phyloP scores from a whole-genome alignment of 2,797 vertebrate species.

The Hoplostethus mediterraneus region DNA sequence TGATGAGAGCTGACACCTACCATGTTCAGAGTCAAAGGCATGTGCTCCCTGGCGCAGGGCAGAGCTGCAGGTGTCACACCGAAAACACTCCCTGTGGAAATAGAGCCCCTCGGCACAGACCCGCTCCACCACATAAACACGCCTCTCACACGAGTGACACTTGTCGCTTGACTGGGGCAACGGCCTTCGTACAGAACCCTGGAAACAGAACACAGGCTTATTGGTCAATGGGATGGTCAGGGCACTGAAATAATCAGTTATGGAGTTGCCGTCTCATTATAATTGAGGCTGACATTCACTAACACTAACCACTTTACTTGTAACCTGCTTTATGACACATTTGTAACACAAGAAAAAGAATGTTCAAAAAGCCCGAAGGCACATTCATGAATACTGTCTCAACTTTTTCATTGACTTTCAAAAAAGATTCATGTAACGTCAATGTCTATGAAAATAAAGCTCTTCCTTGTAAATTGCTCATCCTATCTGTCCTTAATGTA shows the following conservation, averaged over 20 bases:
- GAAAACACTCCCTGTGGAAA: slow-evolving; percentile 98
- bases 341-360: too few relatives aligned
- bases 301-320: too few relatives aligned
- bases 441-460: too few relatives aligned
- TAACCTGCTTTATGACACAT: too few relatives aligned
- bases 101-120: slow-evolving; percentile 93
- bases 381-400: too few relatives aligned
- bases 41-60: slow-evolving; percentile 91
- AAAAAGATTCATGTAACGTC: too few relatives aligned
- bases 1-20: slow-evolving; percentile 70
- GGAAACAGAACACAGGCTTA: slow-evolving; percentile 27
- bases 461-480: too few relatives aligned
- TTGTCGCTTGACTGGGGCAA: slow-evolving; percentile 89
- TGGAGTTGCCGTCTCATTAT: too few relatives aligned
- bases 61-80: slow-evolving; percentile 89
- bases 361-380: too few relatives aligned
- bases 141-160: slow-evolving; percentile 92
- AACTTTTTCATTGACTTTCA: too few relatives aligned
- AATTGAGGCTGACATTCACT: too few relatives aligned
- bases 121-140: slow-evolving; percentile 95
- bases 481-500: too few relatives aligned
- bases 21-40: slow-evolving; percentile 91
- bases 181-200: slow-evolving; percentile 87
- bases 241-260: not conserved
- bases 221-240: not conserved